phyloP scores from a whole-genome alignment of 2,888 invertebrate genomes.

The Thysanoteuthis rhombus region DNA sequence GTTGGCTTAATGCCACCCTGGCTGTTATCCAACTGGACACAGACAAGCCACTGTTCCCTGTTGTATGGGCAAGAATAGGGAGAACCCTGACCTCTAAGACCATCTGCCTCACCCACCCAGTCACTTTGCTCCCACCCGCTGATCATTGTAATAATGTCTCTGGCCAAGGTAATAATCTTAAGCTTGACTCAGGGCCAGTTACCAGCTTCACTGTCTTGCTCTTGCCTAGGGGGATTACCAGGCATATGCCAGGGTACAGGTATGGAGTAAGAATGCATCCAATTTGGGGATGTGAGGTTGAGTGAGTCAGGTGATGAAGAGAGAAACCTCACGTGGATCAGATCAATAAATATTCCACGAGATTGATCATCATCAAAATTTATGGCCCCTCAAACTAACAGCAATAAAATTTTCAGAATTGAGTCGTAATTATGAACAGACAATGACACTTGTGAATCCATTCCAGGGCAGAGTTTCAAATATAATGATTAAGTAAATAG shows the following conservation, averaged over 20 bases:
- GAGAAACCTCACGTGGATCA: not conserved
- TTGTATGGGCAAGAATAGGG: not conserved
- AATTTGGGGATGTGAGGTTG: not conserved
- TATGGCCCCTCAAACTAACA: not conserved
- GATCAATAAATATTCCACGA: not conserved
- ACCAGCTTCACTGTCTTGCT: not conserved
- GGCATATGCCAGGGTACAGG: not conserved
- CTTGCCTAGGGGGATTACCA: not conserved
- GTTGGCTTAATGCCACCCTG: slow-evolving; percentile 12
- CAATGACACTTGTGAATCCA: slow-evolving; percentile 12
- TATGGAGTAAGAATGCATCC: not conserved
- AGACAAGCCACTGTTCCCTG: not conserved
- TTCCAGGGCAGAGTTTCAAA: not conserved
- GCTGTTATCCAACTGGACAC: not conserved
- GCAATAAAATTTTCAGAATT: not conserved
- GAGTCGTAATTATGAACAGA: not conserved
- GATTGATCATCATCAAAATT: slow-evolving; percentile 12
- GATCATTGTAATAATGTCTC: not conserved
- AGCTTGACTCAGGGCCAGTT: slow-evolving; percentile 12
- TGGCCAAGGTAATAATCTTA: slow-evolving; percentile 12
- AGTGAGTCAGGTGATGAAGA: not conserved
- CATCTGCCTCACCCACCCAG: not conserved
- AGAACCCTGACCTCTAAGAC: not conserved
- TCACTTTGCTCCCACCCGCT: not conserved
- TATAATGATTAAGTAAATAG: slow-evolving; percentile 12